Conservation (phyloP, 2,888 invertebrate genomes). For the Melanostoma scalare region DNA sequence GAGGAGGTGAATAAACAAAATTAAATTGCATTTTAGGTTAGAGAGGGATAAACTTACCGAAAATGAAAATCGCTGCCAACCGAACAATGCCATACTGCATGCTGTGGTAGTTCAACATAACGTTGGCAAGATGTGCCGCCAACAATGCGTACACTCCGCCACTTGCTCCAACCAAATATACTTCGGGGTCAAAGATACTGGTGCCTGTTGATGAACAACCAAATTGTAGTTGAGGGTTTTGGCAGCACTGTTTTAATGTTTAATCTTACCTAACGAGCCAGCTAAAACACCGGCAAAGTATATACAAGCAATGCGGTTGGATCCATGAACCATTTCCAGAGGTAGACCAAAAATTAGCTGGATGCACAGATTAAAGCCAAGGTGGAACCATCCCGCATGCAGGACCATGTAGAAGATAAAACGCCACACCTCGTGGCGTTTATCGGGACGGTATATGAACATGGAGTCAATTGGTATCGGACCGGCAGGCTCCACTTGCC, state of each 20-base stretch:
- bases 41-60: conserved; percentile 85
- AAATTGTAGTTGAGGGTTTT: conserved; percentile 7
- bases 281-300: conserved; percentile 97
- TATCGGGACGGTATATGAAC: conserved; percentile 96
- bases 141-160: conserved; percentile 98
- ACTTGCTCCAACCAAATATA: conserved; percentile 97
- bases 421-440: conserved; percentile 93
- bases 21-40: conserved; percentile 44
- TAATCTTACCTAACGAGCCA: conserved; percentile 84
- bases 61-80: conserved; percentile 93
- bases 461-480: conserved; percentile 96
- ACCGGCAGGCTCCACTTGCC: conserved; percentile 91
- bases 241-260: conserved; percentile 23
- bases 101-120: conserved; percentile 96
- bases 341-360: conserved; percentile 97
- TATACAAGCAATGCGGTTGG: conserved; percentile 92
- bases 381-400: conserved; percentile 97
- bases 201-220: conserved; percentile 86
- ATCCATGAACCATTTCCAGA: conserved; percentile 98
- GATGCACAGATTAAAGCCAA: conserved; percentile 96
- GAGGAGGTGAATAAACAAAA: conserved; percentile 54
- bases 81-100: conserved; percentile 97
- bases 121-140: conserved; percentile 97
- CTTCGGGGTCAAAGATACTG: conserved; percentile 96
- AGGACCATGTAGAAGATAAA: conserved; percentile 97